These are phyloP conservation scores for Andricus quercusramuli DNA, from an alignment of 2,888 invertebrate species.

Conservation along the genomic window DNA sequence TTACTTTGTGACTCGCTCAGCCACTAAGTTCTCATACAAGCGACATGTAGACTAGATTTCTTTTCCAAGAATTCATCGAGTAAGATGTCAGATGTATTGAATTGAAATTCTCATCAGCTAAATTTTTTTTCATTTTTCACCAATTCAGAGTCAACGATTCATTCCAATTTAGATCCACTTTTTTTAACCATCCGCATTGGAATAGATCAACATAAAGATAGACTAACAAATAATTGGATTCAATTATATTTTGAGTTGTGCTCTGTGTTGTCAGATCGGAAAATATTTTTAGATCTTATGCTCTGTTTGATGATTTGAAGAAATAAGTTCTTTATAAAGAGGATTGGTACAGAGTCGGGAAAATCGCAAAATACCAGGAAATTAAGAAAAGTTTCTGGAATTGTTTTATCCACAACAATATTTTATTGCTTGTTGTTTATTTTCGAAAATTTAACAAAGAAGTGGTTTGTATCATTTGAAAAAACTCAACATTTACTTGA, in stretches of 20 bases:
- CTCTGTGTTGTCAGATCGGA: neutral
- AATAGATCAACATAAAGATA: neutral
- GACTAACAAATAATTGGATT: neutral
- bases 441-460: too few species aligned
- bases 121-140: neutral
- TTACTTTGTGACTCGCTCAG: slow-evolving; percentile 65
- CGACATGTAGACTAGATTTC: neutral
- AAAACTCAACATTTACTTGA: too few species aligned
- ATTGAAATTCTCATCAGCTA: neutral
- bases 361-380: too few species aligned
- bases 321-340: neutral
- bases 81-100: neutral
- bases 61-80: neutral
- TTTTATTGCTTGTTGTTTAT: too few species aligned
- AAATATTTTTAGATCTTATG: neutral
- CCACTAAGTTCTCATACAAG: slow-evolving; percentile 55
- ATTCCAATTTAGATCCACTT: neutral
- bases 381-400: too few species aligned
- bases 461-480: too few species aligned
- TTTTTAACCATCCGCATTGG: neutral
- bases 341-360: neutral
- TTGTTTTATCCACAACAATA: too few species aligned
- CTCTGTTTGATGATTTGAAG: neutral
- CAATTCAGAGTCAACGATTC: slow-evolving; percentile 1
- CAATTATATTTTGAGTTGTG: neutral